Conservation (phyloP, 2,113 vertebrate species). For the Dasyornis broadbenti region DNA sequence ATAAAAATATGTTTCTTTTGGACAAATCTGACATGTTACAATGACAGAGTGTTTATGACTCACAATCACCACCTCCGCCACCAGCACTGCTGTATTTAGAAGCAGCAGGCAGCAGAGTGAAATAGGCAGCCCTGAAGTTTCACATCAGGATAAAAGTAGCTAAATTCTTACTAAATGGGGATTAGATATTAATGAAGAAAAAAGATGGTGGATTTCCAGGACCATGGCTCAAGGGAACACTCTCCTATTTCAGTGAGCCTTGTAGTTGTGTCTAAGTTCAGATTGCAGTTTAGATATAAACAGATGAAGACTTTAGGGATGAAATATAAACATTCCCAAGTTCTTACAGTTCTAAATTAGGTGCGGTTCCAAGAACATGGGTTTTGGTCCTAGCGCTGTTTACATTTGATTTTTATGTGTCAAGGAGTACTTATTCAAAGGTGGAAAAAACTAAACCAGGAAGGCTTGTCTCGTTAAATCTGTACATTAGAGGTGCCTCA, state of each 20-base stretch:
- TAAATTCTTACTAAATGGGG: conserved; percentile 61
- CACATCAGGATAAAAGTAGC: conserved; percentile 67
- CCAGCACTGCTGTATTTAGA: conserved; percentile 69
- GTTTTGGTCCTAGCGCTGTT: conserved; percentile 50
- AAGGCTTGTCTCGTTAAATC: conserved; percentile 61
- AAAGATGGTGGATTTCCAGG: conserved; percentile 66
- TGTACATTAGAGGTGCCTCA: conserved; percentile 55
- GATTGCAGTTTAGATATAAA: conserved; percentile 68
- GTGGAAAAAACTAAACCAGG: conserved; percentile 59
- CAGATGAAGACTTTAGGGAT: conserved; percentile 66
- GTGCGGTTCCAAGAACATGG: conserved; percentile 48
- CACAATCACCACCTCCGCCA: conserved; percentile 55
- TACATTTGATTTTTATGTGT: conserved; percentile 62
- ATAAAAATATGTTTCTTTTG: conserved; percentile 71
- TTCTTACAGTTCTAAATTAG: conserved; percentile 60
- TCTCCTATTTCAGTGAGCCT: conserved; percentile 48
- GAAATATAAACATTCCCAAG: conserved; percentile 68
- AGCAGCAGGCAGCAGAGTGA: conserved; percentile 60
- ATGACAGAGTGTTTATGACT: conserved; percentile 71
- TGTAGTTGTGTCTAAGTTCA: conserved; percentile 67
- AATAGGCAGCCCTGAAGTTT: conserved; percentile 67
- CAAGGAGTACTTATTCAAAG: conserved; percentile 66
- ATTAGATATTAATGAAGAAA: conserved; percentile 65
- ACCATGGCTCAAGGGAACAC: conserved; percentile 55
- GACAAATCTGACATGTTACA: conserved; percentile 64